These are phyloP conservation scores for Grallaria varia DNA, from an alignment of 2,113 vertebrate species.

Conservation along the genomic window DNA sequence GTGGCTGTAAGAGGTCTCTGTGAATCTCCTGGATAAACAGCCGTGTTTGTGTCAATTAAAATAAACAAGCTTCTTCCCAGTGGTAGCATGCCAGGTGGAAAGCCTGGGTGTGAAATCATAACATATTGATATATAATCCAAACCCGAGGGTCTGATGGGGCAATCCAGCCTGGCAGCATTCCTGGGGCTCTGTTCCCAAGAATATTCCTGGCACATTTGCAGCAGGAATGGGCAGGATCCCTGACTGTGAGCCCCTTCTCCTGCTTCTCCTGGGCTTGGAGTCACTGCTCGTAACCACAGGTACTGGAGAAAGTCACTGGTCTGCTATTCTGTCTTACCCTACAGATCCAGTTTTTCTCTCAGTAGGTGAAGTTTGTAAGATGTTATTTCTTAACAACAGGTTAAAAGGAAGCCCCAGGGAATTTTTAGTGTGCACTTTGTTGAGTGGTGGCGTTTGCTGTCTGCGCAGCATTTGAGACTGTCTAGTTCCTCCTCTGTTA, in stretches of 20 bases:
- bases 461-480: not conserved
- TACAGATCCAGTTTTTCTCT: not conserved
- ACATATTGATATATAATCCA: not conserved
- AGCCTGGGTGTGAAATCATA: not conserved
- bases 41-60: not conserved
- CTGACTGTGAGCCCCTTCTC: not conserved
- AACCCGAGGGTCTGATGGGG: accelerated
- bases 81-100: not conserved
- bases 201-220: not conserved
- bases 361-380: not conserved
- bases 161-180: not conserved
- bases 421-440: not conserved
- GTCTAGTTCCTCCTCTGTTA: not conserved
- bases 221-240: not conserved
- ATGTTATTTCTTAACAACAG: not conserved
- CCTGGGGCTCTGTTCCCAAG: not conserved
- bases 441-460: not conserved
- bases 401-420: not conserved
- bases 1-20: not conserved
- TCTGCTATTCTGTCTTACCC: not conserved
- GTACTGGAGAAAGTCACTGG: not conserved
- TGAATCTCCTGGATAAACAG: not conserved
- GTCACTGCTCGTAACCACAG: not conserved
- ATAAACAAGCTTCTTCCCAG: not conserved
- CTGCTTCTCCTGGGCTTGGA: not conserved